Evolutionary conservation across 2,797 vertebrate genomes (phyloP).

Genomic region (Betta splendens): DNA sequence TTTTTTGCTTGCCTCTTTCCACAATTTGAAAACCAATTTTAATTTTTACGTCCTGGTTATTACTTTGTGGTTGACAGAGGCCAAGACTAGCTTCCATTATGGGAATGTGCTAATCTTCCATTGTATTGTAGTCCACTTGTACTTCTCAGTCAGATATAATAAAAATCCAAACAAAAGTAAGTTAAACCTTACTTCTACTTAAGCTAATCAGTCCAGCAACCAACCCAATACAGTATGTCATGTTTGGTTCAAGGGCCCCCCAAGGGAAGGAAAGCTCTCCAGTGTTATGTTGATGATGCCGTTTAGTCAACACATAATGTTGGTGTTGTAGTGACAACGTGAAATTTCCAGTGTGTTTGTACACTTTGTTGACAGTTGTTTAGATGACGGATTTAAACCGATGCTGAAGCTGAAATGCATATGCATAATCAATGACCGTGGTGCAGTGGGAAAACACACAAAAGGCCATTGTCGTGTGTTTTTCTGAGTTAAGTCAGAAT

Average conservation of each 20-base stretch:
- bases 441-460: not conserved
- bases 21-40: slow-evolving; percentile 40
- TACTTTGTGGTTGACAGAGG: slow-evolving; percentile 74
- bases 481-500: slow-evolving; percentile 13
- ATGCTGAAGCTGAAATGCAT: slow-evolving; percentile 14
- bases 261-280: slow-evolving; percentile 4
- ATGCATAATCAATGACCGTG: not conserved
- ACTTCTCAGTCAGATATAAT: slow-evolving; percentile 19
- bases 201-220: too few species aligned
- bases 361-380: slow-evolving; percentile 5
- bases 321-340: slow-evolving; percentile 17
- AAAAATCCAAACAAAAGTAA: slow-evolving; percentile 2
- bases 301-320: slow-evolving; percentile 16
- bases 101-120: slow-evolving; percentile 36
- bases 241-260: slow-evolving; percentile 13
- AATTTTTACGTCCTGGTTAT: slow-evolving; percentile 52
- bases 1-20: slow-evolving; percentile 27
- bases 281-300: not conserved
- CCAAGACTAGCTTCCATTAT: slow-evolving; percentile 59
- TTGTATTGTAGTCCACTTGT: slow-evolving; percentile 17
- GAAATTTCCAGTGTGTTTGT: slow-evolving; percentile 32
- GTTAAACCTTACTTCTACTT: slow-evolving; percentile 11
- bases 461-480: slow-evolving; percentile 8
- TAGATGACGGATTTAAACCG: slow-evolving; percentile 11
- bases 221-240: slow-evolving; percentile 1